Evolutionary conservation across 2,888 invertebrate species (phyloP).

Genomic region (Linnaemya tessellans): DNA sequence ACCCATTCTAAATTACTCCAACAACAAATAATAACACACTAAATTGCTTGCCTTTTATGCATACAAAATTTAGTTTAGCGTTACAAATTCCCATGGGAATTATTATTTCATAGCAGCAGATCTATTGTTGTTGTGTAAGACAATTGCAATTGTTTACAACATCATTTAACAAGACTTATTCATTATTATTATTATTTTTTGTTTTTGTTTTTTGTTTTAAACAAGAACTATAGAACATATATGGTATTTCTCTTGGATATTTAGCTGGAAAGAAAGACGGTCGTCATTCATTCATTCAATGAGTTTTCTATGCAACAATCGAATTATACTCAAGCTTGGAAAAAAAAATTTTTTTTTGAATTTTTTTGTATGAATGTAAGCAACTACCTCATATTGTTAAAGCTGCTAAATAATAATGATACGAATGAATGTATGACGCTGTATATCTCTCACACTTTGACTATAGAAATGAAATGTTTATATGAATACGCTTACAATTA

Average conservation of each 20-base stretch:
- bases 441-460: no score
- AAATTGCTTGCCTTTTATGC: conserved; percentile 29
- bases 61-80: conserved; percentile 50
- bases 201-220: background rate
- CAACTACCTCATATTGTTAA: conserved; percentile 17
- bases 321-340: background rate
- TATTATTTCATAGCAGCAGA: conserved; percentile 15
- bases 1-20: background rate
- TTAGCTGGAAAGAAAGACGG: conserved; percentile 4
- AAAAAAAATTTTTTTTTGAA: background rate
- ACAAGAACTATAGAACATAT: conserved; percentile 12
- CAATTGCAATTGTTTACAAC: conserved; percentile 65
- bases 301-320: conserved; percentile 38
- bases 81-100: conserved; percentile 25
- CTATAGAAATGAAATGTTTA: background rate
- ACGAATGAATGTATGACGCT: background rate
- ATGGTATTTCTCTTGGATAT: conserved; percentile 12
- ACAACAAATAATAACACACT: background rate
- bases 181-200: conserved; percentile 15
- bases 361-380: background rate
- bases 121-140: conserved; percentile 37
- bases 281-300: conserved; percentile 12
- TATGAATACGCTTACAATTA: conserved; percentile 62
- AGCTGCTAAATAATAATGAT: conserved; percentile 28
- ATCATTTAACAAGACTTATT: conserved; percentile 60